phyloP scores from a whole-genome alignment of 2,113 vertebrate genomes.

The Lethenteron camtschaticum region DNA sequence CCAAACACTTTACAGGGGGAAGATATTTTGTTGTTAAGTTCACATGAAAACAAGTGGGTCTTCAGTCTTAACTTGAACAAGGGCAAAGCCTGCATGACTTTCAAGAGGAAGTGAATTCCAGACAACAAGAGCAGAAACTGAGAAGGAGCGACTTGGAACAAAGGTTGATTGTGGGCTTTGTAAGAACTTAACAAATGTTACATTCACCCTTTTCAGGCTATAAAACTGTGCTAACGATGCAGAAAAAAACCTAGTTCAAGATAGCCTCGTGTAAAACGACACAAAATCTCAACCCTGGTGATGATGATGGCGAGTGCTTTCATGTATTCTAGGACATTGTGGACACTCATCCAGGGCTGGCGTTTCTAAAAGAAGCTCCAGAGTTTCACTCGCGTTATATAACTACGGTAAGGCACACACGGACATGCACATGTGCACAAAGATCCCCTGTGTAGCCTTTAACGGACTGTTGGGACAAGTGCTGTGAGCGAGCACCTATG shows the following conservation, averaged over 20 bases:
- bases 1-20: too few relatives aligned
- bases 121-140: too few relatives aligned
- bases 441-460: background rate
- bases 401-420: constrained; percentile 49
- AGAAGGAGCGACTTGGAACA: constrained; percentile 16
- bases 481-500: too few relatives aligned
- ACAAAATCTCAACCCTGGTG: background rate
- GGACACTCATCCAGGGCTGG: constrained; percentile 58
- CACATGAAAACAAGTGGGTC: too few relatives aligned
- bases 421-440: background rate
- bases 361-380: constrained; percentile 67
- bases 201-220: background rate
- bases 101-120: too few relatives aligned
- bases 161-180: constrained; percentile 13
- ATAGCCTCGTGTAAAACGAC: background rate
- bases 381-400: constrained; percentile 93
- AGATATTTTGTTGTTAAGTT: too few relatives aligned
- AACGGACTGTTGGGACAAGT: background rate
- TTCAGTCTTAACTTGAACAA: too few relatives aligned
- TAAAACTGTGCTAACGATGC: too few relatives aligned
- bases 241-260: background rate
- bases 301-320: constrained; percentile 9
- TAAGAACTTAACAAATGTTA: background rate
- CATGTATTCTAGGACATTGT: constrained; percentile 54
- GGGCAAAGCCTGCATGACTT: too few relatives aligned